phyloP scores from a whole-genome alignment of 2,888 invertebrate species.

The Trissolcus japonicus region DNA sequence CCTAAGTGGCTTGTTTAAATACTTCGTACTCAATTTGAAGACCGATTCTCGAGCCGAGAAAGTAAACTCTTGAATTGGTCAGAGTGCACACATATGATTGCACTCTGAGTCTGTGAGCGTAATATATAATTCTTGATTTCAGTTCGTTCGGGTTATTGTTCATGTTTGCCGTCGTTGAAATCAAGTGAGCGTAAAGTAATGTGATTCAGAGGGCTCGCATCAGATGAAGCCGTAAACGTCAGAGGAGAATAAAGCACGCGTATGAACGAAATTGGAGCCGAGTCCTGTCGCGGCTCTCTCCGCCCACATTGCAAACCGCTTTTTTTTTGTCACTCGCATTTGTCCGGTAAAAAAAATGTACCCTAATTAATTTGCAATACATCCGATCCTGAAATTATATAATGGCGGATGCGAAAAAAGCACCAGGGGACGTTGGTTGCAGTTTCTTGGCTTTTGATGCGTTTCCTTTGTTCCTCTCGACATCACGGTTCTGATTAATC shows the following conservation, averaged over 20 bases:
- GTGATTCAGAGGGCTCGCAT: constrained; percentile 20
- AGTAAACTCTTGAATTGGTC: no score
- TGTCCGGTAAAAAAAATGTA: no score
- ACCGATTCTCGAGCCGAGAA: no score
- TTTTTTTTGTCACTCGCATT: no score
- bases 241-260: constrained; percentile 4
- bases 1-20: no score
- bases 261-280: no score
- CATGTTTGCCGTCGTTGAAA: constrained; percentile 20
- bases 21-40: no score
- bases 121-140: no score
- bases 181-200: constrained; percentile 35
- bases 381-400: no score
- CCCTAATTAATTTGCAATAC: no score
- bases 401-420: constrained; percentile 2
- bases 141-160: constrained; percentile 27
- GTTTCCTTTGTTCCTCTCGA: constrained; percentile 24
- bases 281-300: background rate
- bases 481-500: constrained; percentile 28
- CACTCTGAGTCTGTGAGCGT: background rate
- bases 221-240: constrained; percentile 33
- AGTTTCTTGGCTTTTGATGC: constrained; percentile 13
- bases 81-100: background rate
- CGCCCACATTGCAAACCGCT: no score
- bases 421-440: constrained; percentile 7